Evolutionary conservation across 2,888 invertebrate genomes (phyloP).

Genomic region (Matsumyia berberina): DNA sequence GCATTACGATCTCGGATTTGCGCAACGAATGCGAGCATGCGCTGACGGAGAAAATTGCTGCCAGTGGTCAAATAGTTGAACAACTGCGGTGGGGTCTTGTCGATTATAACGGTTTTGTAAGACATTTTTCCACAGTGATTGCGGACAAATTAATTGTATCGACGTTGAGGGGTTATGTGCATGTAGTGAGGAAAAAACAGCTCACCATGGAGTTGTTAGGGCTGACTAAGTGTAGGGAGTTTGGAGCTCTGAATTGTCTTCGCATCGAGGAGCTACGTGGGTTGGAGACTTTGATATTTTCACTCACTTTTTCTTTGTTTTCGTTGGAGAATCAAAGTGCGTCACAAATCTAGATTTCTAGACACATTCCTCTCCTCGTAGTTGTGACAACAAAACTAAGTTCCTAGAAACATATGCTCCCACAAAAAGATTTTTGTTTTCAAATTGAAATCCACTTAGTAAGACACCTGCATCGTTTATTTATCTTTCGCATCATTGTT

Average conservation of each 20-base stretch:
- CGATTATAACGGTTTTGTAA: conserved; percentile 16
- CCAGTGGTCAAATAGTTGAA: conserved; percentile 32
- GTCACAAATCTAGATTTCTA: too few relatives aligned
- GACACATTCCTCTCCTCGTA: too few relatives aligned
- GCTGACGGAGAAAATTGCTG: conserved; percentile 49
- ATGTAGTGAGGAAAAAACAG: too few relatives aligned
- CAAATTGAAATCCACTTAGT: conserved; percentile 47
- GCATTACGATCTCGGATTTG: conserved; percentile 38
- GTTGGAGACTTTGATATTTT: too few relatives aligned
- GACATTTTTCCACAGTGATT: conserved; percentile 14
- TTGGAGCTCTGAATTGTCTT: too few relatives aligned
- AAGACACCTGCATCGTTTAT: conserved; percentile 58
- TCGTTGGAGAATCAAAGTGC: too few relatives aligned
- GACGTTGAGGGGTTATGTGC: not conserved
- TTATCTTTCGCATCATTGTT: conserved; percentile 64
- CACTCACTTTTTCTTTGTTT: too few relatives aligned
- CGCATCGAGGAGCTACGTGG: too few relatives aligned
- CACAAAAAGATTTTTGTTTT: conserved; percentile 29
- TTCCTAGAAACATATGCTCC: too few relatives aligned
- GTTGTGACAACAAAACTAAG: too few relatives aligned
- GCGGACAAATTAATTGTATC: conserved; percentile 34
- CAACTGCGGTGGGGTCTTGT: conserved; percentile 20
- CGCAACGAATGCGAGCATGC: conserved; percentile 40
- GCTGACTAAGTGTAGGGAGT: too few relatives aligned
- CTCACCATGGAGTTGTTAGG: too few relatives aligned